phyloP scores from a whole-genome alignment of 2,113 vertebrate genomes.

The Pedetes capensis region DNA sequence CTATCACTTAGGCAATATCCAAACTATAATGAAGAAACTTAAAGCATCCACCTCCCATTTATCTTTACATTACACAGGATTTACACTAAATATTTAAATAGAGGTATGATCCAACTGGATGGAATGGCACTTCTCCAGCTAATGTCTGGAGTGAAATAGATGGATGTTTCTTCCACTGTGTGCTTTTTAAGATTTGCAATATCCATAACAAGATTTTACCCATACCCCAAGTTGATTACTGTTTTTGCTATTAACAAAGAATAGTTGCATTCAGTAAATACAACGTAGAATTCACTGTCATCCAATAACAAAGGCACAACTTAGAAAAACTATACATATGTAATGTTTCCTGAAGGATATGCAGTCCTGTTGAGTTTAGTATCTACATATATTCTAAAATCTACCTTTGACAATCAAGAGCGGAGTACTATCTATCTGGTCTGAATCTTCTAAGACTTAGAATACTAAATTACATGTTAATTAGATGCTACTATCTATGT shows the following conservation, averaged over 20 bases:
- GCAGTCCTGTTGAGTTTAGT: neutral
- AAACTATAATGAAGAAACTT: neutral
- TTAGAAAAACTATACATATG: neutral
- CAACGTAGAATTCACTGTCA: neutral
- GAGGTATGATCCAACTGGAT: neutral
- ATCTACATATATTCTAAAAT: neutral
- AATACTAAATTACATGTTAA: neutral
- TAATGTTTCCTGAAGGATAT: neutral
- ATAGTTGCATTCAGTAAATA: neutral
- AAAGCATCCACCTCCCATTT: neutral
- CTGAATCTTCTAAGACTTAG: neutral
- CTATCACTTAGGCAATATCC: neutral
- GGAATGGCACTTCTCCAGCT: neutral
- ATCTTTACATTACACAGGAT: neutral
- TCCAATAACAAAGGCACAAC: neutral
- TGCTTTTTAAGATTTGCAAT: slow-evolving; percentile 11
- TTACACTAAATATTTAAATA: slow-evolving; percentile 1
- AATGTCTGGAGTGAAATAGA: neutral
- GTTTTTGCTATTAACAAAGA: slow-evolving; percentile 21
- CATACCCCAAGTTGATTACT: neutral
- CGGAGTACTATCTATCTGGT: neutral
- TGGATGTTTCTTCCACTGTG: neutral
- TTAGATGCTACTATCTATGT: neutral
- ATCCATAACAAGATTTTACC: slow-evolving; percentile 19
- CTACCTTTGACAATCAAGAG: neutral